Evolutionary conservation across 2,888 invertebrate species (phyloP).

Genomic region (Nephrotoma guestfalica): DNA sequence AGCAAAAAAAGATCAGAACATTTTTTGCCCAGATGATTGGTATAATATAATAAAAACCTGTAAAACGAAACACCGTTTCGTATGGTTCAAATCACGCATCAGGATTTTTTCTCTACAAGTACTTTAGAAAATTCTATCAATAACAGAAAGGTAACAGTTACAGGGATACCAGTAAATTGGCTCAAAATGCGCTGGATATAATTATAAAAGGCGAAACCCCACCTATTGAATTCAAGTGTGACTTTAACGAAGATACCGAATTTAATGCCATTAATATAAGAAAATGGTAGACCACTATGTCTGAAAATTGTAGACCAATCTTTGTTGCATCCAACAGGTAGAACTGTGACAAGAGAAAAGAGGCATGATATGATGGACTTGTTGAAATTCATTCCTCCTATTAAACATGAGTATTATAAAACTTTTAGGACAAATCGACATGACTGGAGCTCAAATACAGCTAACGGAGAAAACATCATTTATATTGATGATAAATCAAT

Average conservation of each 20-base stretch:
- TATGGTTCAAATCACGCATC: no score
- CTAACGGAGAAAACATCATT: slow-evolving; percentile 13
- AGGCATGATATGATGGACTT: slow-evolving; percentile 11
- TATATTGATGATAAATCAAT: no score
- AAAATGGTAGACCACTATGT: no score
- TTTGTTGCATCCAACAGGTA: no score
- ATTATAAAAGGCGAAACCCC: neutral
- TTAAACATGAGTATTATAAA: slow-evolving; percentile 13
- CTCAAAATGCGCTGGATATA: neutral
- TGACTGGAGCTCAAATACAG: slow-evolving; percentile 11
- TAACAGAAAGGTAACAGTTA: neutral
- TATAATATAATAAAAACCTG: no score
- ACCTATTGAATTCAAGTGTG: neutral
- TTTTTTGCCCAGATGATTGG: no score
- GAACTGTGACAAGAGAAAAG: no score
- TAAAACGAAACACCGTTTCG: slow-evolving; percentile 12
- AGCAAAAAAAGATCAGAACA: slow-evolving; percentile 7
- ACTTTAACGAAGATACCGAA: neutral
- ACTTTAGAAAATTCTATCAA: neutral
- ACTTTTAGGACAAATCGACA: slow-evolving; percentile 13
- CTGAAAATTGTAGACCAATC: no score
- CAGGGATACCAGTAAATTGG: neutral
- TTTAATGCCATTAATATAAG: neutral
- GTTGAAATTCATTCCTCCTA: slow-evolving; percentile 13
- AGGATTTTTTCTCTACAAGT: no score